Percentiles rank a stretch among this genome's conserved stretches.
These are phyloP conservation scores for Falco novaeseelandiae DNA, from an alignment of 2,797 vertebrate species.

Conservation along the genomic window DNA sequence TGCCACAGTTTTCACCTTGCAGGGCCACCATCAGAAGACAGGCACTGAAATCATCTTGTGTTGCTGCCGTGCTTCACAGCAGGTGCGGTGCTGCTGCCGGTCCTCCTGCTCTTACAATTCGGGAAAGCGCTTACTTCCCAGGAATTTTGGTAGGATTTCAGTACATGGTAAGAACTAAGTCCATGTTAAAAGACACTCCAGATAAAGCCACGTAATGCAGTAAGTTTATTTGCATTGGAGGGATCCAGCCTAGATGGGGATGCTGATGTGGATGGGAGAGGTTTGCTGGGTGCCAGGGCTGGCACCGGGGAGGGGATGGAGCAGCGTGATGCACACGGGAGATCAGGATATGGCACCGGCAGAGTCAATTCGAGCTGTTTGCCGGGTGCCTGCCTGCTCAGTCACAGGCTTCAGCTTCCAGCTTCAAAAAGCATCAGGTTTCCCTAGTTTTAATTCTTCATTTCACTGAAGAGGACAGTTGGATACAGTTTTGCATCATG, in stretches of 20 bases:
- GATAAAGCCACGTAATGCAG: background rate
- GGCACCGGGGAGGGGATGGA: background rate
- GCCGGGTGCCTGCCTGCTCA: too few relatives aligned
- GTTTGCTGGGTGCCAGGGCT: background rate
- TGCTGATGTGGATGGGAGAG: accelerated
- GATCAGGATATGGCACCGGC: too few relatives aligned
- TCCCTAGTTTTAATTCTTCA: background rate
- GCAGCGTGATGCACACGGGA: accelerated
- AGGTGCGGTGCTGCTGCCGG: background rate
- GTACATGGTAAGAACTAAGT: background rate
- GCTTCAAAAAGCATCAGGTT: background rate
- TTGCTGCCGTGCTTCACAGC: too few relatives aligned
- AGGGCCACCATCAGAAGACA: background rate
- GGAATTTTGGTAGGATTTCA: background rate
- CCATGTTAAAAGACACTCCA: background rate
- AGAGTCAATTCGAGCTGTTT: background rate
- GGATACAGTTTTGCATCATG: background rate
- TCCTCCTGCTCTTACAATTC: background rate
- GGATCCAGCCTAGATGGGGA: background rate
- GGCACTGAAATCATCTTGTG: background rate
- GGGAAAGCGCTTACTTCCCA: background rate
- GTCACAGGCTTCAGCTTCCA: background rate
- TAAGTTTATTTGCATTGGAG: background rate
- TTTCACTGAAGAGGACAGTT: background rate
- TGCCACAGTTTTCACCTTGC: accelerated